Conservation (phyloP, 2,113 vertebrate species). For the Corythoichthys intestinalis region DNA sequence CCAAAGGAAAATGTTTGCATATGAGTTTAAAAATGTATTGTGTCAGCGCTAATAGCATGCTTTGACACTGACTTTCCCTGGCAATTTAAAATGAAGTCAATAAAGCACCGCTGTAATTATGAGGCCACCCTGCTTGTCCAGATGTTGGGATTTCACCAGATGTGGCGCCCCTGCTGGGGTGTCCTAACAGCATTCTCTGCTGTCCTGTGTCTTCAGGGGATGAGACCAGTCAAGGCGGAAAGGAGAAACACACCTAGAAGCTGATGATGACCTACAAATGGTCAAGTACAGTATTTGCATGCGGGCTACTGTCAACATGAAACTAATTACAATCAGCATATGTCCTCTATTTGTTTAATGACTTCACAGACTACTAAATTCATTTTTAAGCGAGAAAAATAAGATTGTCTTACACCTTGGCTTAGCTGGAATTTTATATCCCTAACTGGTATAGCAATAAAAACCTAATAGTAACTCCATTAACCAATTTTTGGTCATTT, state of each 20-base stretch:
- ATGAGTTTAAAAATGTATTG: slow-evolving; percentile 24
- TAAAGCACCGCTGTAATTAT: slow-evolving; percentile 19
- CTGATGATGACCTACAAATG: slow-evolving; percentile 36
- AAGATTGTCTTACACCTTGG: background rate
- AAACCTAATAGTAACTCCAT: too few relatives aligned
- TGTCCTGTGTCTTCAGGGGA: slow-evolving; percentile 7
- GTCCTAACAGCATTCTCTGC: slow-evolving; percentile 26
- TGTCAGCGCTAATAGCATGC: slow-evolving; percentile 31
- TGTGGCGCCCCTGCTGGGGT: slow-evolving; percentile 58
- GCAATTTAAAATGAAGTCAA: slow-evolving; percentile 27
- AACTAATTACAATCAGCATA: slow-evolving; percentile 12
- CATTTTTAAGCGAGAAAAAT: background rate
- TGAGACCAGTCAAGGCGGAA: slow-evolving; percentile 7
- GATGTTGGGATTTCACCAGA: slow-evolving; percentile 55
- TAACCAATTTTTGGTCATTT: too few relatives aligned
- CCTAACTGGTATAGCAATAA: background rate
- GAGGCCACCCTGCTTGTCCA: slow-evolving; percentile 46
- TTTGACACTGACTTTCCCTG: slow-evolving; percentile 31
- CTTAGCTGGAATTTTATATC: background rate
- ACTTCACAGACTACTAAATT: background rate
- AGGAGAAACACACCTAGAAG: slow-evolving; percentile 19
- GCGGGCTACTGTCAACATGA: slow-evolving; percentile 9
- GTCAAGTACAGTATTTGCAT: slow-evolving; percentile 6
- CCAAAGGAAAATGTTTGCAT: slow-evolving; percentile 22
- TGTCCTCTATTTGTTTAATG: background rate